Conservation (phyloP, 1,140 invertebrate genomes). For the Wasmannia auropunctata region DNA sequence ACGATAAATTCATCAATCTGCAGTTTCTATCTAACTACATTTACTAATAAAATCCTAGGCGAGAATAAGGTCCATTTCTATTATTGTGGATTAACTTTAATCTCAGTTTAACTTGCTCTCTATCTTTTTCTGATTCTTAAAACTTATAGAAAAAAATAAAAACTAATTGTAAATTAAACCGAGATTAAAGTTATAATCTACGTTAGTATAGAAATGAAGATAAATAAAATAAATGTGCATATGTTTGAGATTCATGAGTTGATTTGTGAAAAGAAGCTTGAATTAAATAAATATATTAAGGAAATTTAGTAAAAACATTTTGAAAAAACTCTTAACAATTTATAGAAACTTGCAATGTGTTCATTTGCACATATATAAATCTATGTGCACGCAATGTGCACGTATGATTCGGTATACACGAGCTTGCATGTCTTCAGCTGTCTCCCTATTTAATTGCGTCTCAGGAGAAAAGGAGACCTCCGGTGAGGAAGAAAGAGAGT, state of each 20-base stretch:
- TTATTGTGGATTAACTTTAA: too few species aligned
- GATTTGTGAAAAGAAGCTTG: background rate
- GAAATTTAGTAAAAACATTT: background rate
- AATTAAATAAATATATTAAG: background rate
- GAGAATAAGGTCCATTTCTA: too few species aligned
- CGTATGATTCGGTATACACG: background rate
- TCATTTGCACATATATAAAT: conserved; percentile 21
- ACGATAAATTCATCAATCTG: background rate
- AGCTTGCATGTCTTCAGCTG: conserved; percentile 71
- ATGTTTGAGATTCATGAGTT: background rate
- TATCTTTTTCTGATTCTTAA: too few species aligned
- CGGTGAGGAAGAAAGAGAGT: background rate
- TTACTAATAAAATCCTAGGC: background rate
- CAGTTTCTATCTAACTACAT: background rate
- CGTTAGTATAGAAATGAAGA: too few species aligned
- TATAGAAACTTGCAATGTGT: background rate
- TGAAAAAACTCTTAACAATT: background rate
- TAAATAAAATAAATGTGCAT: background rate
- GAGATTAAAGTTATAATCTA: too few species aligned
- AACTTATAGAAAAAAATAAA: too few species aligned
- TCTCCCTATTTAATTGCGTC: conserved; percentile 72
- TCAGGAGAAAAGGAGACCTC: conserved; percentile 50
- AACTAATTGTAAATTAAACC: too few species aligned
- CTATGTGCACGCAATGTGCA: conserved; percentile 13
- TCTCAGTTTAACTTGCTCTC: too few species aligned